Base-by-base conservation (phyloP, 2,113 vertebrate genomes). In the Phalacrocorax aristotelis region DNA sequence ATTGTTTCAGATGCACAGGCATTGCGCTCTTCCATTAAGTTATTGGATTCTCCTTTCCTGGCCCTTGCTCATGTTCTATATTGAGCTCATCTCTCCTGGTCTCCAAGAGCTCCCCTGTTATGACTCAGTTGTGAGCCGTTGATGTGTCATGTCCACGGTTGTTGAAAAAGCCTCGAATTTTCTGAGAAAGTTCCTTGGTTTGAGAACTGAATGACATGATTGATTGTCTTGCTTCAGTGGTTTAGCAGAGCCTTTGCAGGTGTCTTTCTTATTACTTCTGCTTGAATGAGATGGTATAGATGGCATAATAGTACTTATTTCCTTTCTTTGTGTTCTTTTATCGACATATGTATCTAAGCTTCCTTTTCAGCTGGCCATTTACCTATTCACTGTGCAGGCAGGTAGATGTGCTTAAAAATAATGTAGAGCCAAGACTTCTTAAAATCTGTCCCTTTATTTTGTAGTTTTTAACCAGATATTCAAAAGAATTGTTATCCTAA, bases 91-190 rank as follows among this genome's bases (percentile, higher is more conserved):
- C 72, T 83, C 46, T 87, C 38, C 44, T 82, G 60, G 61, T 81
- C 64, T 70, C 52, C 60, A 81, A 46, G 72, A 97, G 9, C 48
- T 84, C 38, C n/a, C 8, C 10, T 78, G 90, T 58, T 51, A 51
- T 78, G 68, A 87, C 42, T 89, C 17, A 66, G 51, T 68, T 89
- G 64, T 88, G 49, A 87, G 38, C 17, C 4, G 1, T 44, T 6
- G 8, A 14, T 44, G 18, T 71, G 32, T 83, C 71, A 42, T 0
- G 2, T 11, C 46, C 42, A 13, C 42, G 38, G 40, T 66, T 94
- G 87, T 78, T 84, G 61, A 85, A 96, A 91, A 34, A 71, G 36
- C 72, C 60, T 95, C 5, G 1, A 9, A 32, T 92, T 95, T 93
- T 93, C 29, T 36, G 68, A 60, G 78, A 40, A 65, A 54, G 26